Base-by-base conservation (phyloP, 2,797 vertebrate genomes). In the Scyliorhinus canicula region DNA sequence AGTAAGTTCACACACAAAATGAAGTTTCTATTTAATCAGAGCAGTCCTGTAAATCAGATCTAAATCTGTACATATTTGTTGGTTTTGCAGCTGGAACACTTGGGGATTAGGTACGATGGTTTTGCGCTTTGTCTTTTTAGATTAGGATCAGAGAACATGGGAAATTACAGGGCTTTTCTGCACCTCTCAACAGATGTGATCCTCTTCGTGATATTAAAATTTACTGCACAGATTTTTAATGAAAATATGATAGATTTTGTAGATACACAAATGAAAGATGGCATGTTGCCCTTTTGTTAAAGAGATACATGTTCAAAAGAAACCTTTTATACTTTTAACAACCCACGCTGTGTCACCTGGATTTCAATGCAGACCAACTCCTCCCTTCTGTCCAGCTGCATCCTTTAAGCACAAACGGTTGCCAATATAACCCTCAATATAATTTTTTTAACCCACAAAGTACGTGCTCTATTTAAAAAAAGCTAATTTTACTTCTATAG, bases 251-350 rank as follows among this genome's bases (percentile, higher is more conserved):
- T 50, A 71, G 93, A 93, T 94, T 94, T 50, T 35, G 93, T 14
- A 55, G 91, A 14, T 94, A 94, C 47, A 71, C 67, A 94, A 94
- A 94, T 94, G 65, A 74, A 94, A 94, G 65, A 94, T 94, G 67
- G 67, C 44, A 94, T 74, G 93, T 1, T 74, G 69, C 65, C 65
- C 67, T 52, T 94, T 94, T 71, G 47, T 74, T 91, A 91, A 74
- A 94, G 52, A 74, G 93, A 94, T 71, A 74, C 93, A 74, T 69
- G 93, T 94, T 94, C 93, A 94, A 94, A 94, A 74, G 65, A 74
- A 94, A 94, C 35, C 47, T 16, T 94, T 71, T 69, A 55, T 94
- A 50, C 65, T 94, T 94, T 74, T 71, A 94, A 94, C 69, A 50
- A 74, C 65, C 88, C 40, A 55, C 67, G 28, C 50, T 74, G 31